Evolutionary conservation across 2,113 vertebrate genomes (phyloP).

Genomic region (Lampris incognitus): DNA sequence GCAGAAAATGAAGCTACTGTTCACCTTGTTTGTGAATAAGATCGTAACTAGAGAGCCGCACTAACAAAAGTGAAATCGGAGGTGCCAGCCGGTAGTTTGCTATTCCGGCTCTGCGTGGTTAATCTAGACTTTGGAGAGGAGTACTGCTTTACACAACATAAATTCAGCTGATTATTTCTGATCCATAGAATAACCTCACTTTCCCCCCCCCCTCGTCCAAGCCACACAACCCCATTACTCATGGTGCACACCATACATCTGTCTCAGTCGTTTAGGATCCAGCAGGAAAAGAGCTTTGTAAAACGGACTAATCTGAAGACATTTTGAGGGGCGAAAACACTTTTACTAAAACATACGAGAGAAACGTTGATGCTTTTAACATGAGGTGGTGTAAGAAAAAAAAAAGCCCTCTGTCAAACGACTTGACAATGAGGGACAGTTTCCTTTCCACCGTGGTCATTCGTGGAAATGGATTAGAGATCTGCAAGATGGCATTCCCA

Average conservation of each 20-base stretch:
- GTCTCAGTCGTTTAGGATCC: conserved; percentile 63
- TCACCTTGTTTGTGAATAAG: conserved; percentile 27
- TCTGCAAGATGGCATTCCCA: conserved; percentile 36
- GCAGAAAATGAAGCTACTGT: conserved; percentile 13
- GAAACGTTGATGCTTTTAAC: conserved; percentile 81
- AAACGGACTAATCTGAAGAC: conserved; percentile 65
- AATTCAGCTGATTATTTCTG: conserved; percentile 34
- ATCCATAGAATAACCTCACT: conserved; percentile 48
- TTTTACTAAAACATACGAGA: conserved; percentile 35
- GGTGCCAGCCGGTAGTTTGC: no score
- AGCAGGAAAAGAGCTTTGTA: conserved; percentile 71
- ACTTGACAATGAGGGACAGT: conserved; percentile 75
- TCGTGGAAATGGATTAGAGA: conserved; percentile 55
- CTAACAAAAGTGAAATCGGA: no score
- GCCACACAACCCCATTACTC: conserved; percentile 30
- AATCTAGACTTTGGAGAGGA: not conserved
- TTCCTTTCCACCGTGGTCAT: conserved; percentile 67
- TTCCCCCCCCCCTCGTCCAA: conserved; percentile 11
- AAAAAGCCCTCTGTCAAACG: conserved; percentile 74
- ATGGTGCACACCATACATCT: conserved; percentile 68
- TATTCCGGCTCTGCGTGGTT: no score
- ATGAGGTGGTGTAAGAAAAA: conserved; percentile 63
- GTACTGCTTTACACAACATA: conserved; percentile 41
- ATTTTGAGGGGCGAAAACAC: conserved; percentile 51
- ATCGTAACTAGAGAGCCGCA: no score